Conservation (phyloP, 2,113 vertebrate species). For the Spizaetus ornatus region DNA sequence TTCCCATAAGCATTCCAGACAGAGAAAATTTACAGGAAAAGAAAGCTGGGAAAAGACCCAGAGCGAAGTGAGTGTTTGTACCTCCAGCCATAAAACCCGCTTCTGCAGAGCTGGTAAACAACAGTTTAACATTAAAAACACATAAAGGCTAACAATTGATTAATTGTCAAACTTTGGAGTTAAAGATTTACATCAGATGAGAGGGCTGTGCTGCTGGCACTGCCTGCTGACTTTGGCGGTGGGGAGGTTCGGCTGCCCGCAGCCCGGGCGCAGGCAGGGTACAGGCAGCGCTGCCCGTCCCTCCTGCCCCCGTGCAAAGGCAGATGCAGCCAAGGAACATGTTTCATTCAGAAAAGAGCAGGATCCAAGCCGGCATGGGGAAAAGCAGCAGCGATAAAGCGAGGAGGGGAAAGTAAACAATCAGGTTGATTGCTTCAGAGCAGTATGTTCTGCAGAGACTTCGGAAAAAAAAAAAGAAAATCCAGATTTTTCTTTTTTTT, state of each 20-base stretch:
- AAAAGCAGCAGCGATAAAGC: not conserved
- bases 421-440: conserved; percentile 17
- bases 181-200: conserved; percentile 9
- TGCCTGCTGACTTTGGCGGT: not conserved
- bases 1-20: conserved; percentile 86
- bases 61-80: conserved; percentile 54
- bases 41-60: conserved; percentile 77
- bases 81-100: conserved; percentile 37
- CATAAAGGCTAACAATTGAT: conserved; percentile 43
- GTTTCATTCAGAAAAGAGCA: not conserved
- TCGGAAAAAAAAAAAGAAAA: not conserved
- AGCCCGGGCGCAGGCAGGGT: not conserved
- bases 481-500: not conserved
- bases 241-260: not conserved
- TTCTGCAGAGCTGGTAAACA: conserved; percentile 35
- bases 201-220: not conserved
- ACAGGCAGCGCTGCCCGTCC: not conserved
- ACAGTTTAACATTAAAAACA: conserved; percentile 23
- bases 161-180: conserved; percentile 31
- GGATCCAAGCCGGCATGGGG: not conserved
- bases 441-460: not conserved
- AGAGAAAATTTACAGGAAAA: conserved; percentile 79
- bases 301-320: not conserved
- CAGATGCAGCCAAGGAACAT: not conserved
- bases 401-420: not conserved